A percentile compares a stretch with the other conserved stretches of the same genome.
phyloP scores from a whole-genome alignment of 2,888 invertebrate species.

The Cryptophagus acutangulus region DNA sequence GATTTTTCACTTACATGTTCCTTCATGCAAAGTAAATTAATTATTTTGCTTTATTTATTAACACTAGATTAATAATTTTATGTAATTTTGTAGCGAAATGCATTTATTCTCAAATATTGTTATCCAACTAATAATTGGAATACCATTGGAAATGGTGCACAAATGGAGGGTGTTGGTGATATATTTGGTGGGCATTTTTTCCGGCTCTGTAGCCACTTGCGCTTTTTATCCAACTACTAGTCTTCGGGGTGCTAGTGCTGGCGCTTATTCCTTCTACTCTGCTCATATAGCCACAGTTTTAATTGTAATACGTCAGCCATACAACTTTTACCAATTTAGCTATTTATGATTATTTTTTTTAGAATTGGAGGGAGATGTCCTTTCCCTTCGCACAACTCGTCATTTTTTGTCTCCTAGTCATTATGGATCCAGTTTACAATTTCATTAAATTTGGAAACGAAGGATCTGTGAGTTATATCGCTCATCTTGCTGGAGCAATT shows the following conservation, averaged over 20 bases:
- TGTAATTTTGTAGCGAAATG: conserved; percentile 56
- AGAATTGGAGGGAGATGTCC: conserved; percentile 96
- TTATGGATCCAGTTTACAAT: conserved; percentile 23
- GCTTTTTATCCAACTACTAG: conserved; percentile 70
- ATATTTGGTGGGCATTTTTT: conserved; percentile 76
- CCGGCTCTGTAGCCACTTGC: conserved; percentile 76
- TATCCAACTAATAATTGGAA: conserved; percentile 86
- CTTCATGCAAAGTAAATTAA: conserved; percentile 79
- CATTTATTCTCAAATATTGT: conserved; percentile 85
- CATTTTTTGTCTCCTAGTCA: conserved; percentile 23
- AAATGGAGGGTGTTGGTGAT: conserved; percentile 82
- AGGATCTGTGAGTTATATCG: conserved; percentile 67
- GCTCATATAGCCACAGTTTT: conserved; percentile 89
- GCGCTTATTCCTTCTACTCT: conserved; percentile 86
- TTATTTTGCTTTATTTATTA: not conserved
- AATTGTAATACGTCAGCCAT: conserved; percentile 63
- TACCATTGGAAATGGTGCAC: conserved; percentile 94
- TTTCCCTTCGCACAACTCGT: conserved; percentile 45
- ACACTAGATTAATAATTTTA: conserved; percentile 2
- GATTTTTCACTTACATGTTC: conserved; percentile 91
- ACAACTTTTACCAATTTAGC: not conserved
- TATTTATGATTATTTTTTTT: conserved; percentile 33
- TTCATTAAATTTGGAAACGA: conserved; percentile 50
- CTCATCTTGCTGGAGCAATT: conserved; percentile 66
- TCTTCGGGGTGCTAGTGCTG: conserved; percentile 88